Conservation (phyloP, 2,113 vertebrate species). For the Psittacus erithacus region DNA sequence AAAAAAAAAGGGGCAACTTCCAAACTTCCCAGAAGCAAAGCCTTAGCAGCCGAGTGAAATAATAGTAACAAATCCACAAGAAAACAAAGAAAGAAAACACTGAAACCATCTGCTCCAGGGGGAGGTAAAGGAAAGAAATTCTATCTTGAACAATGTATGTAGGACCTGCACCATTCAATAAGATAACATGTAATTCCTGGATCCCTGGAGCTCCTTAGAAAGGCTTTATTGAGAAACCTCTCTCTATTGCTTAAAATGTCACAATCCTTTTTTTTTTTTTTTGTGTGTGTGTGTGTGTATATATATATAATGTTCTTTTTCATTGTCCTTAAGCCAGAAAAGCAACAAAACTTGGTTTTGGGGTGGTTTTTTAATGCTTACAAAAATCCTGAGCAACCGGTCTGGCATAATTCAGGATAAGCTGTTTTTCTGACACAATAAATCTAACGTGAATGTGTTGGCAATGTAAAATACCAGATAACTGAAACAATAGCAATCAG, state of each 20-base stretch:
- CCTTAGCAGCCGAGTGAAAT: not conserved
- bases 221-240: not conserved
- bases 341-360: not conserved
- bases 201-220: conserved; percentile 22
- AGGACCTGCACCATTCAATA: conserved; percentile 19
- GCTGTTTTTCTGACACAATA: not conserved
- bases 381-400: not conserved
- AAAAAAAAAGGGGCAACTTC: not conserved
- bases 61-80: not conserved
- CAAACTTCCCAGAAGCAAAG: not conserved
- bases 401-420: not conserved
- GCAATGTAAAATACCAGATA: not conserved
- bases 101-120: not conserved
- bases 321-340: not conserved
- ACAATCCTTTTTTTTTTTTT: not conserved
- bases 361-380: not conserved
- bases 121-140: not conserved
- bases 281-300: not conserved
- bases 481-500: not conserved
- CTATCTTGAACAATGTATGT: not conserved
- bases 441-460: not conserved
- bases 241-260: conserved; percentile 20
- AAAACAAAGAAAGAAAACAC: conserved; percentile 15
- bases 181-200: not conserved
- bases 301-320: not conserved